phyloP scores from a whole-genome alignment of 2,797 vertebrate species.

The Melanotaenia parkinsoni region DNA sequence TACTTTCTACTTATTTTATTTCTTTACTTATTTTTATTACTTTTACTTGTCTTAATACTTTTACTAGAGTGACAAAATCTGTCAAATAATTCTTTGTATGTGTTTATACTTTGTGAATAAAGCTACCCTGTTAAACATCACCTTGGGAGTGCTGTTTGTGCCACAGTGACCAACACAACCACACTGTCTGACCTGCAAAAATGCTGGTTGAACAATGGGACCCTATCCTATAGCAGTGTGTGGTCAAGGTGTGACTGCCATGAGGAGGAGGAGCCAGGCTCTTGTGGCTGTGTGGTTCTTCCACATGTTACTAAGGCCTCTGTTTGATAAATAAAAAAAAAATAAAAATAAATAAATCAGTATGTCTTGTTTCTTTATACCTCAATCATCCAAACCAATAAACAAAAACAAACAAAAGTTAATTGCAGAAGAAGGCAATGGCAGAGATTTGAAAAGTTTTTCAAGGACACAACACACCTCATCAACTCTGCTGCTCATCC shows the following conservation, averaged over 20 bases:
- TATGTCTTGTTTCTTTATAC: not conserved
- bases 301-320: not conserved
- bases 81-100: too few species aligned
- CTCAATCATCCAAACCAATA: not conserved
- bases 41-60: too few species aligned
- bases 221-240: not conserved
- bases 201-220: not conserved
- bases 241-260: not conserved
- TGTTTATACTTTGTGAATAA: too few species aligned
- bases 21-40: too few species aligned
- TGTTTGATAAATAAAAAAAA: not conserved
- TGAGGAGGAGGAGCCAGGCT: not conserved
- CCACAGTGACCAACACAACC: not conserved
- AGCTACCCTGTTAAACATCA: not conserved
- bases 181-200: not conserved
- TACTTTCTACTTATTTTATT: too few species aligned
- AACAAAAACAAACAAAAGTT: not conserved
- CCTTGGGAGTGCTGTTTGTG: not conserved
- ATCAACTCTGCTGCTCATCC: not conserved
- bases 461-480: not conserved
- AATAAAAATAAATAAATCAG: not conserved
- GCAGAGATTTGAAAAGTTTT: not conserved
- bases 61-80: too few species aligned
- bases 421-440: not conserved
- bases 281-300: not conserved